These are phyloP conservation scores for Lepidurus arcticus DNA, from an alignment of 1,140 invertebrate species.

Conservation along the genomic window DNA sequence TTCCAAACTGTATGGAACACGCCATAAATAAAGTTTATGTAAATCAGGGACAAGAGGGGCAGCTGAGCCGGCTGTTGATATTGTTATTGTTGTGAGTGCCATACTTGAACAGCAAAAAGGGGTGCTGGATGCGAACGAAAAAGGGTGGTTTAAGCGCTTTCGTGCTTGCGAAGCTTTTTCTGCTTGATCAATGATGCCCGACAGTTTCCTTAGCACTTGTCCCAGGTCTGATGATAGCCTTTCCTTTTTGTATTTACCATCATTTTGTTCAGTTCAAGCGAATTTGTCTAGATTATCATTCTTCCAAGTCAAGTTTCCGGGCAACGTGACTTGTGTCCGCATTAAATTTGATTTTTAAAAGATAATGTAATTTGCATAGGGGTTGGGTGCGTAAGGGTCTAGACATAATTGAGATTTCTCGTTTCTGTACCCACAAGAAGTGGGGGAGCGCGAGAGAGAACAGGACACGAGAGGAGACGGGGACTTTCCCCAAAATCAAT, in stretches of 20 bases:
- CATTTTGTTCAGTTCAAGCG: no score
- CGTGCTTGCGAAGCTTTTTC: background rate
- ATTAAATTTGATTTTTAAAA: no score
- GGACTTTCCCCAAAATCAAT: slow-evolving; percentile 3
- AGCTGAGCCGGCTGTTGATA: background rate
- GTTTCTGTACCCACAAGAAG: background rate
- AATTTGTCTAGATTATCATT: no score
- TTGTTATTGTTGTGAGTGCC: background rate
- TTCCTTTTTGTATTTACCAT: background rate
- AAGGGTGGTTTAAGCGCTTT: background rate
- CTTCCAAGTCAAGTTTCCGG: no score
- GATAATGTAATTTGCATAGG: background rate
- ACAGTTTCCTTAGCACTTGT: background rate
- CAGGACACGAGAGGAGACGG: background rate
- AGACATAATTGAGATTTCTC: slow-evolving; percentile 17
- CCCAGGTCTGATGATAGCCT: background rate
- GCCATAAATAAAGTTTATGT: slow-evolving; percentile 16
- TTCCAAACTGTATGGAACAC: background rate
- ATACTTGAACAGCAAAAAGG: background rate
- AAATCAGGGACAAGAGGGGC: background rate
- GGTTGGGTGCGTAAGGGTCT: background rate
- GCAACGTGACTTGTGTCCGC: no score
- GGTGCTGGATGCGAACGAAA: background rate
- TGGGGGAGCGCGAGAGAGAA: background rate
- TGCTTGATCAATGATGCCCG: slow-evolving; percentile 7